Base-by-base conservation (phyloP, 1,140 invertebrate species). In the Stegodyphus mimosarum region DNA sequence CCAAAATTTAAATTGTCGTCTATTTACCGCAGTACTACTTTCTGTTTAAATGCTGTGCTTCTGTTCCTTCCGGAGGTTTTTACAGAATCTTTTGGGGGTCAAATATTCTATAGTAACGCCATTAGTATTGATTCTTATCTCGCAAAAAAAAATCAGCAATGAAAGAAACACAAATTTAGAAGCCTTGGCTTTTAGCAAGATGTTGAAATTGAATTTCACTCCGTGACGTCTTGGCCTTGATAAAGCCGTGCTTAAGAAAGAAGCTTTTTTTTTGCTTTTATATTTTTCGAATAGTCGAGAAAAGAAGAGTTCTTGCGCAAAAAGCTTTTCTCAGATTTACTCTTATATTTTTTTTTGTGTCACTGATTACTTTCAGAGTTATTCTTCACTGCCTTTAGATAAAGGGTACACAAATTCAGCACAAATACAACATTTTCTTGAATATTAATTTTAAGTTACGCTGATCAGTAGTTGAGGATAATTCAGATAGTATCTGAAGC, bases 101-200 rank as follows among this genome's bases (percentile, higher is more conserved):
- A 66, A 83, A 73, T 71, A 73, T 74, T 83, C 53, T 11, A 33
- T 66, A 64, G 70, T 73, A 74, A 83, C 71, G 70, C 70, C 79
- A 73, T 83, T 73, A 83, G 70, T 83, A 83, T 74, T 83, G 79
- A 73, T 83, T 83, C 60, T n/a, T 55, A 83, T 83, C 55, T 69
- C 60, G 17, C 50, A 71, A 50, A 80, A 80, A 80, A 80, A 73
- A 72, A 81, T 17, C 55, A 50, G 49, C 70, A 83, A 64, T 73
- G 49, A 83, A 73, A 74, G 55, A 74, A 83, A 83, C 71, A 83
- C 71, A 81, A 81, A 72, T 81, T 81, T 81, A 10, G 77, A 79
- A 70, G 51, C 52, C 13, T n/a, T 53, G 49, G 78, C 78, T 83
- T 83, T 83, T 83, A 83, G 79, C 71, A 73, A 74, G 53, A 71